phyloP scores from a whole-genome alignment of 2,888 invertebrate genomes.

The Coenonympha arcania region DNA sequence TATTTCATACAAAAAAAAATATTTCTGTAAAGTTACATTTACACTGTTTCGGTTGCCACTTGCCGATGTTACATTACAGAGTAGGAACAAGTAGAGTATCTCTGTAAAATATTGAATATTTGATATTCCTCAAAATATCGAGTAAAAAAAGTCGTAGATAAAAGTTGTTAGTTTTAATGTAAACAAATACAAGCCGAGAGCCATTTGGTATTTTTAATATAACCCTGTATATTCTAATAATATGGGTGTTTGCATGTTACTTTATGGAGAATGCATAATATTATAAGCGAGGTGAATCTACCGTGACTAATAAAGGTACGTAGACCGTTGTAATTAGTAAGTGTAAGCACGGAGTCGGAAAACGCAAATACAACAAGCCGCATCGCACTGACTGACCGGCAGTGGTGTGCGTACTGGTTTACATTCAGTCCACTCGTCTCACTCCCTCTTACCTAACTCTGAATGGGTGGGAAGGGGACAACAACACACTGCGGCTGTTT shows the following conservation, averaged over 20 bases:
- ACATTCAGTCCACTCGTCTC: conserved; percentile 63
- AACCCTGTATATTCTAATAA: neutral
- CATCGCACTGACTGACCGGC: conserved; percentile 49
- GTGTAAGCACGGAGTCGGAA: conserved; percentile 55
- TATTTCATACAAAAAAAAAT: too few relatives aligned
- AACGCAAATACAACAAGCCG: conserved; percentile 74
- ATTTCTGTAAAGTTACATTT: too few relatives aligned
- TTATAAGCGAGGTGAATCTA: conserved; percentile 23
- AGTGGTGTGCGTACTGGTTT: conserved; percentile 63
- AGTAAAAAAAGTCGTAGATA: too few relatives aligned
- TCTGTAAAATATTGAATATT: too few relatives aligned
- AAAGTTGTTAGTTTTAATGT: too few relatives aligned
- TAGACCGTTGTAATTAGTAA: conserved; percentile 31
- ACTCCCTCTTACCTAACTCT: neutral
- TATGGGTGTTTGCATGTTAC: conserved; percentile 21
- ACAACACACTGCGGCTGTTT: neutral
- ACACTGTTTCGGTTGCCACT: too few relatives aligned
- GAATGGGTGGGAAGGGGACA: neutral
- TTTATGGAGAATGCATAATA: conserved; percentile 18
- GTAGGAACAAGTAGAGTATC: too few relatives aligned
- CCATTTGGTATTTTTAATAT: too few relatives aligned
- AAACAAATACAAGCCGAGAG: too few relatives aligned
- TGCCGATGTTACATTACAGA: too few relatives aligned
- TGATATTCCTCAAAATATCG: too few relatives aligned
- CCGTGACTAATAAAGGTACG: conserved; percentile 28